These are phyloP conservation scores for Tragelaphus scriptus DNA, from an alignment of 2,113 vertebrate genomes.

Conservation along the genomic window DNA sequence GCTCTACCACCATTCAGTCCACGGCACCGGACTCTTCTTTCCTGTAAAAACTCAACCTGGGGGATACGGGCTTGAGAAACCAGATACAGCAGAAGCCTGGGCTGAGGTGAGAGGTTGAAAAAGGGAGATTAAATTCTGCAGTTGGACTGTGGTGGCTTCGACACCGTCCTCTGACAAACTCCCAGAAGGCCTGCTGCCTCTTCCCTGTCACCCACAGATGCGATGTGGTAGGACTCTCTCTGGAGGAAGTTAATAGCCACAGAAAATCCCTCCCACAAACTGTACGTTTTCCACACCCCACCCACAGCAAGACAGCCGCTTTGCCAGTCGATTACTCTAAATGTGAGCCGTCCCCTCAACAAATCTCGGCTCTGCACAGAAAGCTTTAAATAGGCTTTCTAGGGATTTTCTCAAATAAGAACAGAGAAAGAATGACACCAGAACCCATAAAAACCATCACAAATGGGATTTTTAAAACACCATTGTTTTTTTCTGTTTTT, in stretches of 20 bases:
- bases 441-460: not conserved
- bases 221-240: accelerated
- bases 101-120: not conserved
- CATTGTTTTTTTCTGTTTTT: not conserved
- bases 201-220: accelerated
- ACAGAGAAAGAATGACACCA: not conserved
- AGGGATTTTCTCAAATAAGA: too few species aligned
- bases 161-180: not conserved
- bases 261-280: not conserved
- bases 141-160: accelerated
- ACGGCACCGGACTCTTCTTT: not conserved
- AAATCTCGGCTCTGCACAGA: accelerated
- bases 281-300: too few species aligned
- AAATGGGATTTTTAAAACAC: not conserved
- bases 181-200: not conserved
- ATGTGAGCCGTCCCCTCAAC: accelerated
- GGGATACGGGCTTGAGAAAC: not conserved
- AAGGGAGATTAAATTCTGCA: not conserved
- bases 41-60: not conserved
- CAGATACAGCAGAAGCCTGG: not conserved
- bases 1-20: not conserved
- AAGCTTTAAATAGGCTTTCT: not conserved
- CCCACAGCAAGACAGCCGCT: not conserved
- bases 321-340: accelerated
- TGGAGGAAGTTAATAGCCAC: accelerated